Conservation (phyloP, 2,797 vertebrate genomes). For the Clangula hyemalis region DNA sequence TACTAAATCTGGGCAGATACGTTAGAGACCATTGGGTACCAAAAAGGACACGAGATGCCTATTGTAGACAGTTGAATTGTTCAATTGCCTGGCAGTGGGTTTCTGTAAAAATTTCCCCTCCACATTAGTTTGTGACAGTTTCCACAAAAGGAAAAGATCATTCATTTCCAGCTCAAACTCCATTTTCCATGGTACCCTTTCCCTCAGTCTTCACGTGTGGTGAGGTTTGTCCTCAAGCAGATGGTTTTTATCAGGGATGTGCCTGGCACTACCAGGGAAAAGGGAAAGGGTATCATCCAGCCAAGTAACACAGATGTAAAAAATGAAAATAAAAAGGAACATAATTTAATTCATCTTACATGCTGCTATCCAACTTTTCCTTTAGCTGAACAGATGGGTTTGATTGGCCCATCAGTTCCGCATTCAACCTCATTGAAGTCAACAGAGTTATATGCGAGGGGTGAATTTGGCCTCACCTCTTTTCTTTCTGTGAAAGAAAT, state of each 20-base stretch:
- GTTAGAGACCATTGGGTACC: not conserved
- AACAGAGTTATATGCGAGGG: not conserved
- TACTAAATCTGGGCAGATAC: not conserved
- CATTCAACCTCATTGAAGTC: not conserved
- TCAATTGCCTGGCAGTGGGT: not conserved
- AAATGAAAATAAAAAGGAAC: not conserved
- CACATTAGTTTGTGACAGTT: not conserved
- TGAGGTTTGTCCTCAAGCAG: not conserved
- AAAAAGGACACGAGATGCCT: not conserved
- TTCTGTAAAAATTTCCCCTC: not conserved
- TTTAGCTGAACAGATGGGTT: constrained; percentile 72
- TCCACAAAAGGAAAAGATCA: not conserved
- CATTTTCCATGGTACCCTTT: not conserved
- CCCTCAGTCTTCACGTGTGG: not conserved
- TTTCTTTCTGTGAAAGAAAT: constrained; percentile 99
- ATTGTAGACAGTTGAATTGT: not conserved
- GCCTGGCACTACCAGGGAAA: not conserved
- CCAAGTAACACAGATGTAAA: not conserved
- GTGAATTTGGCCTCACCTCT: constrained; percentile 64
- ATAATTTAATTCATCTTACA: constrained; percentile 72
- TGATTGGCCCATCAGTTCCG: not conserved
- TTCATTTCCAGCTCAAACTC: not conserved
- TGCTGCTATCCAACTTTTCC: constrained; percentile 87
- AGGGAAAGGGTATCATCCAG: not conserved
- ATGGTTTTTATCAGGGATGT: not conserved